Conservation (phyloP, 2,888 invertebrate species). For the Metallyticus violacea region DNA sequence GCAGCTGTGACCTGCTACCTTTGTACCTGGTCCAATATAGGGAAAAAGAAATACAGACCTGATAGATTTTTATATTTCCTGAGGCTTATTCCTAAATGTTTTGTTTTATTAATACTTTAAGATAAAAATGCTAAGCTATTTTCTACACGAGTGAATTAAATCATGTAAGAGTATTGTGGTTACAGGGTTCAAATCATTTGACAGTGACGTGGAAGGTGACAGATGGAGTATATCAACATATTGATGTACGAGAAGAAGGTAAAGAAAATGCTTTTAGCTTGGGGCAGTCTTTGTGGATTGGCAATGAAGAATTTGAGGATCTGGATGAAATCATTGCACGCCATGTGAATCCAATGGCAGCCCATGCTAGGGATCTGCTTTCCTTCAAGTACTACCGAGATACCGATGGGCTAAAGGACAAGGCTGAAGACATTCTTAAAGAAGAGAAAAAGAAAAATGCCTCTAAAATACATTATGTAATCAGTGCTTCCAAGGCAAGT, state of each 20-base stretch:
- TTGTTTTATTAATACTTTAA: too few species aligned
- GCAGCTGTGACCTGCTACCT: too few species aligned
- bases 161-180: background rate
- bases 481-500: slow-evolving; percentile 70
- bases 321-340: slow-evolving; percentile 98
- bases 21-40: too few species aligned
- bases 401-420: slow-evolving; percentile 76
- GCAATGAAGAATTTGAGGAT: slow-evolving; percentile 94
- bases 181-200: slow-evolving; percentile 84
- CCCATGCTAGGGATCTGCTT: slow-evolving; percentile 84
- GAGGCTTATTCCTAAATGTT: background rate
- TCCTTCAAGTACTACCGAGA: slow-evolving; percentile 87
- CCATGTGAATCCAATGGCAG: slow-evolving; percentile 95
- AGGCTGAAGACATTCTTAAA: slow-evolving; percentile 81
- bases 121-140: too few species aligned
- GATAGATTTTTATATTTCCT: background rate
- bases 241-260: slow-evolving; percentile 92
- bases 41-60: background rate
- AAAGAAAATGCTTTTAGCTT: slow-evolving; percentile 96
- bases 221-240: slow-evolving; percentile 91
- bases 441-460: slow-evolving; percentile 88
- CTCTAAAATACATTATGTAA: slow-evolving; percentile 83
- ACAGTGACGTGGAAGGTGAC: slow-evolving; percentile 99
- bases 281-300: slow-evolving; percentile 84
- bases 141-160: too few species aligned